Evolutionary conservation across 1,140 invertebrate genomes (phyloP), one percentile per base, ranked within the genome.

Genomic region (Macrosteles quadrilineatus): DNA sequence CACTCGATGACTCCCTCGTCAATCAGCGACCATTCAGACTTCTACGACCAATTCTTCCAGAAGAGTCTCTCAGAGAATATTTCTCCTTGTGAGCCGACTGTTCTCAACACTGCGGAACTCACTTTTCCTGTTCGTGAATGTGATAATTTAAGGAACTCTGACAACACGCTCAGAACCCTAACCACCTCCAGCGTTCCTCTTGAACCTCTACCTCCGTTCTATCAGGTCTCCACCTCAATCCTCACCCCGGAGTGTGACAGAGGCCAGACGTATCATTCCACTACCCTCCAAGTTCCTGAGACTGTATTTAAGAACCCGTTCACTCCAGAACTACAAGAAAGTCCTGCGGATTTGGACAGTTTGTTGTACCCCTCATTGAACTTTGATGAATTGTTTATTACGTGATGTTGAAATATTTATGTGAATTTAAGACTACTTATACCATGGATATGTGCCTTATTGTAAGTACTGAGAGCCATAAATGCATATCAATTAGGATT

Each of bases 21-120:
- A 0, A 36, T 69, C 50, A 69, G 67, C 23, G 67, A 69, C 14
- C 50, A 69, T 31, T 69, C 67, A 11, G 67, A 69, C 36, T 55
- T 69, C 14, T 69, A 69, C 55, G 67, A 69, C 17, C 67, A 69
- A 53, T 69, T 69, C 67, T 31, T 69, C 53, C 29, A 29, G 11
- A 23, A 45, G n/a, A 29, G 25, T 9, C 14, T 36, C 1, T 19
- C 31, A 14, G n/a, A 4, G 27, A 32, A 63, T 19, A 6, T 32
- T n/a, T 31, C 59, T 31, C 59, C 31, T 2, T 63, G 31, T 32
- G 31, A 19, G 4, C 9, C 31, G 29, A 19, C 31, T 1, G n/a
- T 19, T 11, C 17, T 32, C 59, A 63, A n/a, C 27, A 19, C 59
- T n/a, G 30, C 59, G 1, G 29, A 29, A 32, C 9, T 32, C 9